Evolutionary conservation across 2,797 vertebrate species (phyloP).

Genomic region (Tapera naevia): DNA sequence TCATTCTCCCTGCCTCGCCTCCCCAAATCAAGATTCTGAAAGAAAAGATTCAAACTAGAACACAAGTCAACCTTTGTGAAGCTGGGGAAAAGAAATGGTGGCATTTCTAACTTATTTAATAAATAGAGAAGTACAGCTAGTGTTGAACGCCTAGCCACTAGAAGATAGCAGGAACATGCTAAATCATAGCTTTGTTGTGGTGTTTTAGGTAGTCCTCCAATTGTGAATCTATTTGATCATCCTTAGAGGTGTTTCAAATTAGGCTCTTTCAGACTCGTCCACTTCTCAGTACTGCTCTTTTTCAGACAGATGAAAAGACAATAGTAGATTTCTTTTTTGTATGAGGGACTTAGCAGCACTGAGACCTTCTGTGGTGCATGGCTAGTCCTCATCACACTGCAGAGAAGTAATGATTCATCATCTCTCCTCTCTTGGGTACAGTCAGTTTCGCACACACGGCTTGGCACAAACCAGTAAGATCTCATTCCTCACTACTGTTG

Average conservation of each 20-base stretch:
- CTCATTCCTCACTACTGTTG: neutral
- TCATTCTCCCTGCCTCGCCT: rapidly evolving
- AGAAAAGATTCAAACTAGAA: neutral
- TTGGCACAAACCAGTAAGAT: neutral
- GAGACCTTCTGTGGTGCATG: rapidly evolving
- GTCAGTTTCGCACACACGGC: neutral
- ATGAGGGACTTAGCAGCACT: neutral
- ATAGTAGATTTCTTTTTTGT: neutral
- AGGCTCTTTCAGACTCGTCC: neutral
- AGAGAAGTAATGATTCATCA: neutral
- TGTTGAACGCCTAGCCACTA: neutral
- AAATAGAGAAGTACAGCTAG: neutral
- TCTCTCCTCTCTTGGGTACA: neutral
- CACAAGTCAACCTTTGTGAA: neutral
- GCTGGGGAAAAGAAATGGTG: neutral
- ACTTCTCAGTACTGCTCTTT: neutral
- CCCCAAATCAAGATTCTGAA: neutral
- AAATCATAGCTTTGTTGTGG: neutral
- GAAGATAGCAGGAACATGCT: neutral
- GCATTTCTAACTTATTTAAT: neutral
- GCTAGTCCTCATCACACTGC: neutral
- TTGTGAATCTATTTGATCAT: neutral
- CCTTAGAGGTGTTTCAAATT: neutral
- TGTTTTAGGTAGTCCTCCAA: neutral
- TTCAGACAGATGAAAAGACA: neutral